phyloP scores from a whole-genome alignment of 2,888 invertebrate genomes.

The Meghimatium bilineatum region DNA sequence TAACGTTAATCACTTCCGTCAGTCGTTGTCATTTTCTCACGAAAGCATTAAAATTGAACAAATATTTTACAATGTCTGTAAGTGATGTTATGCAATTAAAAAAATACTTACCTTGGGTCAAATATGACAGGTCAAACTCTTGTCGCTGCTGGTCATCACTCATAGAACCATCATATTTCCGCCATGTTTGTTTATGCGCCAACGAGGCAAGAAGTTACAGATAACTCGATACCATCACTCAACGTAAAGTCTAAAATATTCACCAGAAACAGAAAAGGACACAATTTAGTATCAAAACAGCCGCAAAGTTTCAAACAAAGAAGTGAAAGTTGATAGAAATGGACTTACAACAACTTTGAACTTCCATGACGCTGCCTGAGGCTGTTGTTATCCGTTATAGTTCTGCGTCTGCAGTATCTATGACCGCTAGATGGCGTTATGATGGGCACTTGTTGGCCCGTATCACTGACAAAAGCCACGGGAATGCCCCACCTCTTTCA shows the following conservation, averaged over 20 bases:
- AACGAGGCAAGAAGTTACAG: constrained; percentile 26
- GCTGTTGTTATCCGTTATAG: constrained; percentile 32
- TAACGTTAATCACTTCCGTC: not conserved
- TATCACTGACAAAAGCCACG: constrained; percentile 41
- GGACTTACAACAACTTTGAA: constrained; percentile 10
- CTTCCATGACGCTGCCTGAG: constrained; percentile 9
- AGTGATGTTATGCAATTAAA: not conserved
- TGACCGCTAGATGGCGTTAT: constrained; percentile 46
- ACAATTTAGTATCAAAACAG: not conserved
- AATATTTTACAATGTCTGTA: not conserved
- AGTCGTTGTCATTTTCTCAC: not conserved
- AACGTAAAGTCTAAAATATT: not conserved
- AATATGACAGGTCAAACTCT: constrained; percentile 25
- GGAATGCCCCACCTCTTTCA: constrained; percentile 42
- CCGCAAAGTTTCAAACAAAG: not conserved
- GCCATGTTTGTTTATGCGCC: constrained; percentile 69
- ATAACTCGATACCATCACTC: constrained; percentile 17
- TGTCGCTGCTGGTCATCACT: constrained; percentile 10
- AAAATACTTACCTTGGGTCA: constrained; percentile 28
- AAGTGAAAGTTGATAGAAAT: not conserved
- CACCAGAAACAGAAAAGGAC: not conserved
- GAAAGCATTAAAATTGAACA: not conserved
- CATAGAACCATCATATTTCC: constrained; percentile 52
- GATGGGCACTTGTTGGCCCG: constrained; percentile 50
- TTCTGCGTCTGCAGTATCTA: constrained; percentile 29